Base-by-base conservation (phyloP, 2,113 vertebrate species). In the Rutilus rutilus region DNA sequence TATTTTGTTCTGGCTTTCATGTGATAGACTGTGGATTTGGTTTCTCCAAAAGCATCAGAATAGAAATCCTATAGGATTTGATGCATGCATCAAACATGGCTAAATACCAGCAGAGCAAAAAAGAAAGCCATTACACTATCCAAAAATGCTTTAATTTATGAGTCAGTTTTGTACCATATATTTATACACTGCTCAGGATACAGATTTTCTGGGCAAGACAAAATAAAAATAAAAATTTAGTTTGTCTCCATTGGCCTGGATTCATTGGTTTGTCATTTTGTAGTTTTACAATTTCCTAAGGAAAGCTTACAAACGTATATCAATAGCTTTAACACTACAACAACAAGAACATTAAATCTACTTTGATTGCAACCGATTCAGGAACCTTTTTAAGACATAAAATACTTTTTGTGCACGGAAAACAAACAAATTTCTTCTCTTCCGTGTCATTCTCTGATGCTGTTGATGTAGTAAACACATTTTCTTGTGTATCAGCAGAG, bases 1-100 rank as follows among this genome's bases (percentile, higher is more conserved):
- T 79, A 80, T 62, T 71, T 76, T 10, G 75, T 85, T 74, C 36
- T 81, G 77, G 54, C 39, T 81, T 81, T 45, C 54, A 59, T 50
- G 15, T 82, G 77, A 59, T 78, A 47, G 78, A 62, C 78, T 75
- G 64, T 80, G 78, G 67, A 86, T 74, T 73, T 33, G 52, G 65
- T 74, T 82, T 64, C 19, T 62, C 52, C 69, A 62, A 60, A 69
- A 73, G 36, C 69, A n/a, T 30, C 50, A 74, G 57, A 62, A 71
- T 5, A 0, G n/a, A 67, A 67, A 39, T 54, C 47, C 67, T 59
- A 17, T 83, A 30, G 81, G 47, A 83, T 83, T 57, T 83, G 65
- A 73, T 52, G 50, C 47, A 83, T 14, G 50, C 30, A 71, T 57
- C 50, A 83, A 83, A 74, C 50, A 54, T 21, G 14, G 50, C 47